phyloP scores from a whole-genome alignment of 2,797 vertebrate species.

The Semaprochilodus insignis region DNA sequence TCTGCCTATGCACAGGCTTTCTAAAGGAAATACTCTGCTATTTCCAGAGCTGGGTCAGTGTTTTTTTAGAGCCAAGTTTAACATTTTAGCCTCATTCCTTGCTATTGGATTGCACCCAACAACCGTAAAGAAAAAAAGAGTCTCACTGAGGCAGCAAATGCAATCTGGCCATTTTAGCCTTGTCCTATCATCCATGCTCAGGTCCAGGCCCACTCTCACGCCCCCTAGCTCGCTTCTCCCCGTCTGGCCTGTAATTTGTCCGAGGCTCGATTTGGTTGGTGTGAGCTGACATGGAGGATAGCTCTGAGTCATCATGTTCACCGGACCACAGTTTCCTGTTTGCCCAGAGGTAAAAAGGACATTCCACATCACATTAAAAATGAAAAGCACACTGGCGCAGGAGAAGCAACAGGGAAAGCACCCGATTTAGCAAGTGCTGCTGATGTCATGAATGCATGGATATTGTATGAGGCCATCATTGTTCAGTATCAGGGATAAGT shows the following conservation, averaged over 20 bases:
- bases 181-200: conserved; percentile 6
- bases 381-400: conserved; percentile 61
- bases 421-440: conserved; percentile 71
- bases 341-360: conserved; percentile 44
- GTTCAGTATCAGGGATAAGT: conserved; percentile 72
- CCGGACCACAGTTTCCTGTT: conserved; percentile 44
- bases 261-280: conserved; percentile 23
- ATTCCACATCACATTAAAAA: conserved; percentile 67
- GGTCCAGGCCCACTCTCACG: conserved; percentile 36
- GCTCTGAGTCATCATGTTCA: conserved; percentile 29
- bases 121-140: not conserved
- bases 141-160: conserved; percentile 1
- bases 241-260: conserved; percentile 43
- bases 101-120: conserved; percentile 23
- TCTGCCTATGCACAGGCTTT: conserved; percentile 62
- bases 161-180: conserved; percentile 1
- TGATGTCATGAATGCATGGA: conserved; percentile 75
- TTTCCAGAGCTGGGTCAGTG: conserved; percentile 48
- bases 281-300: conserved; percentile 33
- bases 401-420: conserved; percentile 53
- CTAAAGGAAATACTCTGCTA: conserved; percentile 48
- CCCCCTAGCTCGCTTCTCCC: conserved; percentile 21
- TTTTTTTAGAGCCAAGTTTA: conserved; percentile 47
- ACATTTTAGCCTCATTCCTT: conserved; percentile 36
- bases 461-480: conserved; percentile 77